phyloP scores from a whole-genome alignment of 2,888 invertebrate species.

The Cheilosia urbana region DNA sequence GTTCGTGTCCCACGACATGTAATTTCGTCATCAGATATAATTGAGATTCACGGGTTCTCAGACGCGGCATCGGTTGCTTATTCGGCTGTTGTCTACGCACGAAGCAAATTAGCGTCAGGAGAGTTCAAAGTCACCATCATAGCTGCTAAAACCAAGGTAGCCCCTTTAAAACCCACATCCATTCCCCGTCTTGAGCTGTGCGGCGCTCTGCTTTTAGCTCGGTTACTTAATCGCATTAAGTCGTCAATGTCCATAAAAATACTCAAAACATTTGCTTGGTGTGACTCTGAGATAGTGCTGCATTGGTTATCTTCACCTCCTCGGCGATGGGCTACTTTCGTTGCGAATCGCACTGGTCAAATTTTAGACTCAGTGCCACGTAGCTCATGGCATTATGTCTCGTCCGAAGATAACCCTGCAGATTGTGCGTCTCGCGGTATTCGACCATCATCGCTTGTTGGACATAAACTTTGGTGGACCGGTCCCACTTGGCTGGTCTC shows the following conservation, averaged over 20 bases:
- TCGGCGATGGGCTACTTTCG: conserved; percentile 56
- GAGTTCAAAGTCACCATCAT: neutral
- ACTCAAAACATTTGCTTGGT: conserved; percentile 51
- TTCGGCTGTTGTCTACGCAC: conserved; percentile 39
- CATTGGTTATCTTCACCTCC: conserved; percentile 17
- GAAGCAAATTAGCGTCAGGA: neutral
- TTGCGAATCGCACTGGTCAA: conserved; percentile 66
- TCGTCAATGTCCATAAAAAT: conserved; percentile 14
- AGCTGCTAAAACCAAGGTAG: too few species aligned
- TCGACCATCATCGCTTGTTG: conserved; percentile 18
- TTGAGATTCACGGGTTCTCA: conserved; percentile 21
- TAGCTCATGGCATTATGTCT: conserved; percentile 1
- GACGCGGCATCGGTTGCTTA: conserved; percentile 36
- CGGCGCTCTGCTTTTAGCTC: conserved; percentile 37
- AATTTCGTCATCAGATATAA: neutral
- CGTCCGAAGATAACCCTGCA: conserved; percentile 59
- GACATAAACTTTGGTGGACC: conserved; percentile 65
- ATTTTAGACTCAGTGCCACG: conserved; percentile 58
- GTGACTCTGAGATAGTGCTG: conserved; percentile 78
- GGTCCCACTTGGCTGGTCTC: too few species aligned
- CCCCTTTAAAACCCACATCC: conserved; percentile 36
- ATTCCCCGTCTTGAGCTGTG: conserved; percentile 59
- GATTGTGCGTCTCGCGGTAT: conserved; percentile 42
- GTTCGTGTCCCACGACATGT: conserved; percentile 16
- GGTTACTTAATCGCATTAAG: conserved; percentile 32